These are phyloP conservation scores for Archocentrus centrarchus DNA, from an alignment of 2,113 vertebrate species.

Conservation along the genomic window DNA sequence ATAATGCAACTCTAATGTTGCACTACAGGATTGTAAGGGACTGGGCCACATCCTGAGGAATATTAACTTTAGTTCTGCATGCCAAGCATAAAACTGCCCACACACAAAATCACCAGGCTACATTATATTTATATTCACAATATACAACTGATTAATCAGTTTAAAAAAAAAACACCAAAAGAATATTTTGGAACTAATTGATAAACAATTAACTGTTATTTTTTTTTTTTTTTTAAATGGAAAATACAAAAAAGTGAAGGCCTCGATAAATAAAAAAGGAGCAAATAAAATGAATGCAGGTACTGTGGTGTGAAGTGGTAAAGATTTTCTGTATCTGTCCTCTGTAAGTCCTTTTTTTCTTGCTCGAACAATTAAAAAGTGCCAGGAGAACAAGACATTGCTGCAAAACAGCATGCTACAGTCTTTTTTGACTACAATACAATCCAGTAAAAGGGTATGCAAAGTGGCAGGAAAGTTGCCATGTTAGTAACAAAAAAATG, in stretches of 20 bases:
- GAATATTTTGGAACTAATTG: neutral
- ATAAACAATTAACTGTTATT: no score
- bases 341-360: neutral
- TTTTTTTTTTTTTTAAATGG: neutral
- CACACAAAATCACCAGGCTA: neutral
- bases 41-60: constrained; percentile 13
- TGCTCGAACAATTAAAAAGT: neutral
- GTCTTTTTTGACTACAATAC: neutral
- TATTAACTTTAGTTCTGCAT: neutral
- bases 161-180: neutral
- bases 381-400: neutral
- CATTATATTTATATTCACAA: neutral
- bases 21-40: constrained; percentile 23
- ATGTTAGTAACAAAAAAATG: neutral
- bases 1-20: constrained; percentile 47
- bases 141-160: neutral
- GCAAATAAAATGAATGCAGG: neutral
- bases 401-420: neutral
- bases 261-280: neutral
- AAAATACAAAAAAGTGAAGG: neutral
- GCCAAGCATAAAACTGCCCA: neutral
- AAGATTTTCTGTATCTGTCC: neutral
- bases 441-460: neutral
- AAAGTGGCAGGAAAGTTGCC: neutral
- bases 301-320: neutral